phyloP scores from a whole-genome alignment of 1,140 invertebrate genomes.

The Piezodorus guildinii region DNA sequence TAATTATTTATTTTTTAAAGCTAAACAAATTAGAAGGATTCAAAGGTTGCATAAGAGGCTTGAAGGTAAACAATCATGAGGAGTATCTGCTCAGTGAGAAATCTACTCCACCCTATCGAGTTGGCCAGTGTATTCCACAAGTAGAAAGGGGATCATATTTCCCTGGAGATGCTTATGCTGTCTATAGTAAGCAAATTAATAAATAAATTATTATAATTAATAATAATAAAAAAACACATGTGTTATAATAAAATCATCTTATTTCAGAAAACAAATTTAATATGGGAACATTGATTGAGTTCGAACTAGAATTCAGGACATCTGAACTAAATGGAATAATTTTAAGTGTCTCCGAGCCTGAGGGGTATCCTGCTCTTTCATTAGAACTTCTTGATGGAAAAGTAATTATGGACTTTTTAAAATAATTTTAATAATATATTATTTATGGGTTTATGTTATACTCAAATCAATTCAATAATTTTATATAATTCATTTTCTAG shows the following conservation, averaged over 20 bases:
- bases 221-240: neutral
- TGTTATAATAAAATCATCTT: constrained; percentile 7
- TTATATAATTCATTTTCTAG: too few species aligned
- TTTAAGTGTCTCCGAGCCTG: constrained; percentile 52
- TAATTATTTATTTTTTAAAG: constrained; percentile 29
- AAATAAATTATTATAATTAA: neutral
- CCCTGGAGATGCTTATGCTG: constrained; percentile 64
- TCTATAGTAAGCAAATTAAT: constrained; percentile 53
- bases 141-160: constrained; percentile 81
- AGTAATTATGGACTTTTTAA: constrained; percentile 35
- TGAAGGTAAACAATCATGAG: constrained; percentile 58
- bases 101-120: constrained; percentile 54
- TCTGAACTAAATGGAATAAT: constrained; percentile 69
- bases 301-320: constrained; percentile 74
- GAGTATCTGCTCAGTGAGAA: constrained; percentile 57
- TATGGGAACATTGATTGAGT: constrained; percentile 51
- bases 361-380: constrained; percentile 53
- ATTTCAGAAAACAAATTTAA: constrained; percentile 55
- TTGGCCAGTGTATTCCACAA: constrained; percentile 75
- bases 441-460: neutral
- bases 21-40: constrained; percentile 60
- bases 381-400: constrained; percentile 66
- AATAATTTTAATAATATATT: neutral
- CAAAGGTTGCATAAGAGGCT: constrained; percentile 67
- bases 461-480: too few species aligned